Evolutionary conservation across 2,888 invertebrate species (phyloP).

Genomic region (Auanema sp.): DNA sequence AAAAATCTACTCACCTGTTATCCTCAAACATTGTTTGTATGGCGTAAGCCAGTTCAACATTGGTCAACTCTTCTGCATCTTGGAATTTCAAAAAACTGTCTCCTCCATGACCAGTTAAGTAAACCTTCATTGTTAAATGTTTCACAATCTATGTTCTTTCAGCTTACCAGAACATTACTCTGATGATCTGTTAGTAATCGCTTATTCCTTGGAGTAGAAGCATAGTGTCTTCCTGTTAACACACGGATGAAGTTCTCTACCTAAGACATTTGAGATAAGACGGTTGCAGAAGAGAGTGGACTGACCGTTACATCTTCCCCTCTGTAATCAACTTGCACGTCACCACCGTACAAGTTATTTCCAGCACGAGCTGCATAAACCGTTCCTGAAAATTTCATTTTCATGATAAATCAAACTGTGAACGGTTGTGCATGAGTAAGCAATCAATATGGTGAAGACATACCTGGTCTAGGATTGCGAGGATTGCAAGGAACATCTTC

Average conservation of each 20-base stretch:
- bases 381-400: constrained; percentile 72
- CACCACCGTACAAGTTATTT: constrained; percentile 97
- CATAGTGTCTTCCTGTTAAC: constrained; percentile 86
- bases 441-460: not conserved
- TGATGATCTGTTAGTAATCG: constrained; percentile 91
- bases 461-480: constrained; percentile 85
- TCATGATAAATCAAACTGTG: constrained; percentile 2
- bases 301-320: constrained; percentile 75
- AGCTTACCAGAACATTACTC: constrained; percentile 79
- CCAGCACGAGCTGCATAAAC: constrained; percentile 97
- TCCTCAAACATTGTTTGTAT: constrained; percentile 99
- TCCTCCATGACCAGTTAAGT: constrained; percentile 79
- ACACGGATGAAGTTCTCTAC: constrained; percentile 95
- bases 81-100: constrained; percentile 99
- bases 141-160: not conserved
- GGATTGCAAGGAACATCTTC: constrained; percentile 99
- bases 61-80: constrained; percentile 97
- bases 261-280: constrained; percentile 11
- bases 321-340: constrained; percentile 79
- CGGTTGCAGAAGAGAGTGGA: not conserved
- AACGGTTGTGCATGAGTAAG: not conserved
- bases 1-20: constrained; percentile 72
- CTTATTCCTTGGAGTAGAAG: constrained; percentile 91
- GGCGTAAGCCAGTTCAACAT: constrained; percentile 95
- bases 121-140: constrained; percentile 37